Base-by-base conservation (phyloP, 2,888 invertebrate genomes). In the Apodemia mormo region DNA sequence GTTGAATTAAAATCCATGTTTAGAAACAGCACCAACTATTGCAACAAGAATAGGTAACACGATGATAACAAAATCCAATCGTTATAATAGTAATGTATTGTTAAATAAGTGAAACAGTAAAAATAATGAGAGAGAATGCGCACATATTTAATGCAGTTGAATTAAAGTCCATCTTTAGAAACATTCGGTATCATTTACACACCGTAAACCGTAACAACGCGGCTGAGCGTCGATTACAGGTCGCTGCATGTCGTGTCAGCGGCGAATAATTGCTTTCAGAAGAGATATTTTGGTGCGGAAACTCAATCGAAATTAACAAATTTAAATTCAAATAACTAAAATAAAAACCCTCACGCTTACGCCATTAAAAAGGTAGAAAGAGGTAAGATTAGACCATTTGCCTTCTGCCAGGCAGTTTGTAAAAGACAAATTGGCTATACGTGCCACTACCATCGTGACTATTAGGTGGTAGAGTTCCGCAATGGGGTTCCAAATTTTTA, bases 311-410 rank as follows among this genome's bases (percentile, higher is more conserved):
- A 68, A 70, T 66, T 61, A 45, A 76, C 75, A 76, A 75, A 76
- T 80, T 79, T 82, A 86, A 85, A 88, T 87, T 86, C 84, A 86
- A 45, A 12, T 45, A 45, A 45, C 45, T 12, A 45, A 45, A 45
- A 45, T 45, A 7, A 58, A 58, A 5, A 30, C 30, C 9, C 30
- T 7, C 10, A 58, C 30, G 58, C 22, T 6, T 6, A 2, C 22
- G 12, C 2, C 14, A n/a, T 1, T 9, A 5, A 52, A 52, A 5
- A 6, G 0, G 52, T 52, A 52, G 52, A 14, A 8, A 49, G 49
- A 49, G 49, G 49, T 79, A 84, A 86, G 37, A 37, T 4, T 37
- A 37, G 37, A 37, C 37, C 37, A 37, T 4, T 5, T 37, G 37
- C 37, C 37, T 37, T 37, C 1, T 37, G 37, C 37, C 37, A 37